phyloP scores from a whole-genome alignment of 2,888 invertebrate species.

The Cyclophora punctaria region DNA sequence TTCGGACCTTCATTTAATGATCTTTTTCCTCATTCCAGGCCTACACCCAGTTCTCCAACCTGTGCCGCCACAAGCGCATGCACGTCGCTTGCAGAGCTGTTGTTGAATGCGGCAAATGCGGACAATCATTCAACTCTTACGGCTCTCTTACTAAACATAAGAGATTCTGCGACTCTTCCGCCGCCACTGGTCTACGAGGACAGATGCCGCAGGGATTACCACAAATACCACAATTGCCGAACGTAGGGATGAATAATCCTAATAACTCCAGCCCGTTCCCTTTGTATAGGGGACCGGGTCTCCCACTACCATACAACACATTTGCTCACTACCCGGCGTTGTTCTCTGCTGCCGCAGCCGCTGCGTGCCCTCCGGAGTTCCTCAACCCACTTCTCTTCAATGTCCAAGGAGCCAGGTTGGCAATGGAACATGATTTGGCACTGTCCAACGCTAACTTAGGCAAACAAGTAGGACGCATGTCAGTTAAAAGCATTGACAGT shows the following conservation, averaged over 20 bases:
- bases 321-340: conserved; percentile 77
- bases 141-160: conserved; percentile 96
- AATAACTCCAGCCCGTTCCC: conserved; percentile 78
- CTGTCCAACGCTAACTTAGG: conserved; percentile 71
- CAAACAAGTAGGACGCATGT: conserved; percentile 63
- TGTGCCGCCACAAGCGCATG: conserved; percentile 99
- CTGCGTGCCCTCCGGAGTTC: conserved; percentile 76
- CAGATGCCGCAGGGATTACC: conserved; percentile 57
- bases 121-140: conserved; percentile 92
- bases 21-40: conserved; percentile 74
- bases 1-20: neutral
- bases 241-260: conserved; percentile 60
- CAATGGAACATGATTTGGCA: conserved; percentile 69
- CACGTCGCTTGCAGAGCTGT: conserved; percentile 96
- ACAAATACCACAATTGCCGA: conserved; percentile 54
- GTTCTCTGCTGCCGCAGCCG: conserved; percentile 59
- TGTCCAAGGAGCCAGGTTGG: conserved; percentile 66
- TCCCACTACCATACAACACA: conserved; percentile 79
- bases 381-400: conserved; percentile 80
- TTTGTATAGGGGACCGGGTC: conserved; percentile 80
- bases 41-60: conserved; percentile 99
- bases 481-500: conserved; percentile 64
- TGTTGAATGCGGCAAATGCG: conserved; percentile 95
- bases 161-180: conserved; percentile 90
- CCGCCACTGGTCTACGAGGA: conserved; percentile 61